These are phyloP conservation scores for Octonoba sinensis DNA, from an alignment of 2,888 invertebrate species.

Conservation along the genomic window DNA sequence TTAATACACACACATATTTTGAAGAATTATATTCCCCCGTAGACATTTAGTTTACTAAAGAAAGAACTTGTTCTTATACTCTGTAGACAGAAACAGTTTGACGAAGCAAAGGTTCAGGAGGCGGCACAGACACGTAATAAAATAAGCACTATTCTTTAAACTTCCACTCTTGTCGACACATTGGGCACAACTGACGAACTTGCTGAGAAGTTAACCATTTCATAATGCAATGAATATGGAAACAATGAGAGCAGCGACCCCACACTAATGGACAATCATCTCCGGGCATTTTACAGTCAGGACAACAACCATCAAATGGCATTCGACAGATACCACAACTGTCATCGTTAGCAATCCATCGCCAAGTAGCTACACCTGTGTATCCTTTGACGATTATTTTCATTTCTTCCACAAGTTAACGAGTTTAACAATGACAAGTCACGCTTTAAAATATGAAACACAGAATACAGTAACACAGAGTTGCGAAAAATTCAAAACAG, in stretches of 20 bases:
- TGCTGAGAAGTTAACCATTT: slow-evolving; percentile 94
- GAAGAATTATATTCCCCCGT: too few species aligned
- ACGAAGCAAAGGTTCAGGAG: too few species aligned
- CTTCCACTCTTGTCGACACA: slow-evolving; percentile 99
- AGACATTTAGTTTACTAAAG: too few species aligned
- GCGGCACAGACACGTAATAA: too few species aligned
- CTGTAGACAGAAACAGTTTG: too few species aligned
- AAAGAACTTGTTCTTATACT: too few species aligned
- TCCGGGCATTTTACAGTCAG: slow-evolving; percentile 96
- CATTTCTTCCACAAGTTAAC: slow-evolving; percentile 5
- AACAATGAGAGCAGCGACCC: slow-evolving; percentile 99
- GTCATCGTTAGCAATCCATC: slow-evolving; percentile 99
- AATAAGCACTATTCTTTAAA: slow-evolving; percentile 79
- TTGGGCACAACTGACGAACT: slow-evolving; percentile 76
- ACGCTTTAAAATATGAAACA: too few species aligned
- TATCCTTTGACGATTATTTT: slow-evolving; percentile 73
- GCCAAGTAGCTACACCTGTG: slow-evolving; percentile 97
- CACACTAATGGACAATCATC: slow-evolving; percentile 99
- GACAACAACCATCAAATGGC: slow-evolving; percentile 98
- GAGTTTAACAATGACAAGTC: not conserved
- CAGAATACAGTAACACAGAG: too few species aligned
- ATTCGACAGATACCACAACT: slow-evolving; percentile 99
- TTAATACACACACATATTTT: too few species aligned
- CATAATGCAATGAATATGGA: slow-evolving; percentile 99
- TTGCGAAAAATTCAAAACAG: too few species aligned